A percentile compares a stretch with the other conserved stretches of the same genome.
Conservation (phyloP, 2,797 vertebrate genomes). For the Microctenopoma steveboyesi region DNA sequence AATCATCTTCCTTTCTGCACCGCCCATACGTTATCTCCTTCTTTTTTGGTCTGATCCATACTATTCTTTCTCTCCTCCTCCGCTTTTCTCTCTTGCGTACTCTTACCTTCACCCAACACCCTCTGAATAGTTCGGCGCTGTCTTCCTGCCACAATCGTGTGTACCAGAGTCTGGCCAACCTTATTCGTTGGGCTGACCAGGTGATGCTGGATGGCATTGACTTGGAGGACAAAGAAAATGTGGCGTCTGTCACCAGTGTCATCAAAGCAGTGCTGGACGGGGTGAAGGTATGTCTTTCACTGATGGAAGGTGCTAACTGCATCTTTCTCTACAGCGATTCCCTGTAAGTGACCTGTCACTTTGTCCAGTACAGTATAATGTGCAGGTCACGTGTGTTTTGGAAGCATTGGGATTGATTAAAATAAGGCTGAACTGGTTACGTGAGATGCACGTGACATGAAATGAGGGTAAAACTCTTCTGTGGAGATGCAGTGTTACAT, state of each 20-base stretch:
- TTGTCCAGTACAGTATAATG: too few species aligned
- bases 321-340: background rate
- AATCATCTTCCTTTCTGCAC: slow-evolving; percentile 13
- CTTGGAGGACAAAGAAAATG: slow-evolving; percentile 95
- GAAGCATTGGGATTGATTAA: too few species aligned
- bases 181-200: slow-evolving; percentile 98
- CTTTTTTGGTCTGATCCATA: background rate
- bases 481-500: too few species aligned
- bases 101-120: background rate
- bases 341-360: too few species aligned
- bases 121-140: slow-evolving; percentile 88
- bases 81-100: background rate
- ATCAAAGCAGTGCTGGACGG: slow-evolving; percentile 98
- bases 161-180: slow-evolving; percentile 97
- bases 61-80: background rate
- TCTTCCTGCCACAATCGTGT: slow-evolving; percentile 96
- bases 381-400: too few species aligned
- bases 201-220: slow-evolving; percentile 98
- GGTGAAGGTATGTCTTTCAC: slow-evolving; percentile 88
- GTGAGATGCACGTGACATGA: too few species aligned
- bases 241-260: slow-evolving; percentile 91
- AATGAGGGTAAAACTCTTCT: too few species aligned
- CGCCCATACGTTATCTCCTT: background rate
- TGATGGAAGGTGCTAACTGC: background rate
- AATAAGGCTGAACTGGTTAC: too few species aligned